Evolutionary conservation across 1,140 invertebrate genomes (phyloP).

Genomic region (Rhopalosiphum maidis): DNA sequence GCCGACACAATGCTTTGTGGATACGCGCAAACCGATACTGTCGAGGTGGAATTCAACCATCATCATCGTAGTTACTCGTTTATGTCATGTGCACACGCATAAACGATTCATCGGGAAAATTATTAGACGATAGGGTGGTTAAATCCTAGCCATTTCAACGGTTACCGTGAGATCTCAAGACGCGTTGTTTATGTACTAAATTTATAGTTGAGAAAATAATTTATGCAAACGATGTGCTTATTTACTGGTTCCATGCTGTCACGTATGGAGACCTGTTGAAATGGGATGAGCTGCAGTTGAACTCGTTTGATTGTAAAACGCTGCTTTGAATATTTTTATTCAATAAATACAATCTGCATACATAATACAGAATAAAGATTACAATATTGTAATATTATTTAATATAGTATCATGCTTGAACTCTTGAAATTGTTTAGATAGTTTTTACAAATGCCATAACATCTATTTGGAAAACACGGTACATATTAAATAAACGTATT

Average conservation of each 20-base stretch:
- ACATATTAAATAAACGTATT: background rate
- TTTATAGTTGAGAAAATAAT: background rate
- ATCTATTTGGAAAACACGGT: background rate
- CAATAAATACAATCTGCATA: background rate
- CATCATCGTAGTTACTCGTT: background rate
- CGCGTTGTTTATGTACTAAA: background rate
- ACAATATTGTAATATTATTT: background rate
- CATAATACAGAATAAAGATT: background rate
- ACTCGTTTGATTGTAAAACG: background rate
- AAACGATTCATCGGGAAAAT: background rate
- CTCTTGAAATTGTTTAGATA: background rate
- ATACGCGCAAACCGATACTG: background rate
- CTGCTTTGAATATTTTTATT: background rate
- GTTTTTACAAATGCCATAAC: background rate
- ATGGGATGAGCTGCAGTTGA: background rate
- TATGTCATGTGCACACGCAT: background rate
- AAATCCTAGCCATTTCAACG: background rate
- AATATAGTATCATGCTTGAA: background rate
- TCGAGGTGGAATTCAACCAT: background rate
- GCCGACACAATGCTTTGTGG: background rate
- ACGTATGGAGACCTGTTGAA: background rate
- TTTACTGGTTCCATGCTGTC: background rate
- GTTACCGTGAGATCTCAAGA: background rate
- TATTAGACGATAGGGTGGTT: background rate
- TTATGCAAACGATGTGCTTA: background rate